phyloP scores from a whole-genome alignment of 1,140 invertebrate genomes.

The Diabrotica undecimpunctata region DNA sequence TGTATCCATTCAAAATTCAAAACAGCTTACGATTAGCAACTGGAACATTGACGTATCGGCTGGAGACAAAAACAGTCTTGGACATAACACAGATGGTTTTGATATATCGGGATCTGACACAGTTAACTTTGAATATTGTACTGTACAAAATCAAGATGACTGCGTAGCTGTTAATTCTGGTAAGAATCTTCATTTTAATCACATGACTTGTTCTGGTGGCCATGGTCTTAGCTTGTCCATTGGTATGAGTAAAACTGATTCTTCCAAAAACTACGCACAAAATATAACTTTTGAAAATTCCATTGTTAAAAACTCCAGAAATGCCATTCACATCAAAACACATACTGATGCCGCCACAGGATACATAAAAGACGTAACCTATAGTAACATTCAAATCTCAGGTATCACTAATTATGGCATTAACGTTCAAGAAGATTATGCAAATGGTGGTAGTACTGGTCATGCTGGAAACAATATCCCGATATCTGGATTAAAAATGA shows the following conservation, averaged over 20 bases:
- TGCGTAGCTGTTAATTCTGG: constrained; percentile 27
- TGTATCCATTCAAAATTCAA: constrained; percentile 17
- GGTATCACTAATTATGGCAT: constrained; percentile 25
- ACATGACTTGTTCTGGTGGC: constrained; percentile 25
- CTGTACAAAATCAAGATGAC: constrained; percentile 28
- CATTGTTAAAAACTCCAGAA: constrained; percentile 21
- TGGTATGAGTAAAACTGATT: constrained; percentile 14
- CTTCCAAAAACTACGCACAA: constrained; percentile 19
- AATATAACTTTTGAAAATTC: constrained; percentile 22
- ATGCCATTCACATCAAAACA: constrained; percentile 28
- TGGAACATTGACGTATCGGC: constrained; percentile 26
- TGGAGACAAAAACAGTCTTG: constrained; percentile 19
- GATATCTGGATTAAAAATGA: constrained; percentile 21
- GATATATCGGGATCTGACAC: constrained; percentile 18
- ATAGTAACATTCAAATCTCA: constrained; percentile 24
- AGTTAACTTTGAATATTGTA: constrained; percentile 16
- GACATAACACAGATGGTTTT: constrained; percentile 28
- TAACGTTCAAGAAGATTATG: constrained; percentile 28
- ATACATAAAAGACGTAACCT: constrained; percentile 20
- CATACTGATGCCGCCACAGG: constrained; percentile 24
- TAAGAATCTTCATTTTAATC: constrained; percentile 16
- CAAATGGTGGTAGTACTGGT: constrained; percentile 23
- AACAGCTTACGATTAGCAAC: constrained; percentile 7
- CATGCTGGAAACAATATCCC: constrained; percentile 23
- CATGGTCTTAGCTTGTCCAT: constrained; percentile 27